phyloP scores from a whole-genome alignment of 2,888 invertebrate genomes.

The Torymus aiolomorphi region DNA sequence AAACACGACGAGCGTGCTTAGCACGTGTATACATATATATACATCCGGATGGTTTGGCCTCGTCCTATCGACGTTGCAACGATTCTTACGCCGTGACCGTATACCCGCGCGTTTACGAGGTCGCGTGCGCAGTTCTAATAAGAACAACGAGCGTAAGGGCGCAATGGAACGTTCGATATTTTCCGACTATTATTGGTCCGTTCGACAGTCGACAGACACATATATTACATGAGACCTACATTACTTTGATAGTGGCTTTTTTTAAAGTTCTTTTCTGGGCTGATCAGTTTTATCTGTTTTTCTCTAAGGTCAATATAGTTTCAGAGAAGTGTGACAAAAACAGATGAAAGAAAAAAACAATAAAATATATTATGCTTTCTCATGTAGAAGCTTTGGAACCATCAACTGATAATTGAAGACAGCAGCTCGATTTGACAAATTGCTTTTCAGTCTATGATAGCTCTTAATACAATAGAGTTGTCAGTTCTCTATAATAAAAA shows the following conservation, averaged over 20 bases:
- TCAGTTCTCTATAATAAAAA: too few relatives aligned
- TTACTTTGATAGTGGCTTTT: constrained; percentile 4
- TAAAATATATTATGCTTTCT: too few relatives aligned
- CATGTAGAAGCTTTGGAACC: too few relatives aligned
- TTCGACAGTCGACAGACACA: background rate
- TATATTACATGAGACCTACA: background rate
- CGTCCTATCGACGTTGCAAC: constrained; percentile 5
- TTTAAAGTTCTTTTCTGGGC: too few relatives aligned
- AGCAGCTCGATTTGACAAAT: too few relatives aligned
- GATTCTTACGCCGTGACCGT: background rate
- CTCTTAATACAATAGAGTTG: too few relatives aligned
- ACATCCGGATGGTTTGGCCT: background rate
- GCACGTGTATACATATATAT: background rate
- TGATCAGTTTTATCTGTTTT: too few relatives aligned
- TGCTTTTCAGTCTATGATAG: too few relatives aligned
- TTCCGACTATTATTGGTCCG: constrained; percentile 22
- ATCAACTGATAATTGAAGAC: too few relatives aligned
- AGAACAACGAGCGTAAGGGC: constrained; percentile 12
- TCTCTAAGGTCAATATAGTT: too few relatives aligned
- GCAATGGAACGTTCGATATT: constrained; percentile 31
- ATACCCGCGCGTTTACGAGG: background rate
- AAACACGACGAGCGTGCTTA: background rate
- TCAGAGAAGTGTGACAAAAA: too few relatives aligned
- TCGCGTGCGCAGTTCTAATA: constrained; percentile 39
- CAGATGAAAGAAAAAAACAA: too few relatives aligned